A percentile compares a stretch with the other conserved stretches of the same genome.
These are phyloP conservation scores for Pseudocheirus occidentalis DNA, from an alignment of 2,797 vertebrate species.

Conservation along the genomic window DNA sequence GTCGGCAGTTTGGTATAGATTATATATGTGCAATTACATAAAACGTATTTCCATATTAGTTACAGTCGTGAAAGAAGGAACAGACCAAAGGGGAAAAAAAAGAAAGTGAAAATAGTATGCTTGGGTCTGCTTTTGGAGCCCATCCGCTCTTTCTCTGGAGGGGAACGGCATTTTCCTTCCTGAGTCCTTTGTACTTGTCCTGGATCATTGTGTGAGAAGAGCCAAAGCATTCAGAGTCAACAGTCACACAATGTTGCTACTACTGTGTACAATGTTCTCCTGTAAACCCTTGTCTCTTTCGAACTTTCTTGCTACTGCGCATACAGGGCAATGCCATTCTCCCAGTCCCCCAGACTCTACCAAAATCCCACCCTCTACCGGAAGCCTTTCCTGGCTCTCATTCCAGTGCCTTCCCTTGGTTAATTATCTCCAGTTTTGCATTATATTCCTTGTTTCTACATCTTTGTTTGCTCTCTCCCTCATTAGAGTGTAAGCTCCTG, in stretches of 20 bases:
- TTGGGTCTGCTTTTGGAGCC: not conserved
- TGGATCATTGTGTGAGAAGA: not conserved
- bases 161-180: not conserved
- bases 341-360: not conserved
- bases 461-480: too few relatives aligned
- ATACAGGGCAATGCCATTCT: not conserved
- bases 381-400: not conserved
- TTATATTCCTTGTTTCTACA: too few relatives aligned
- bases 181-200: not conserved
- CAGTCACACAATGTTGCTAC: too few relatives aligned
- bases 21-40: not conserved
- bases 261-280: too few relatives aligned
- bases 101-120: not conserved
- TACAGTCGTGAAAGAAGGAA: not conserved
- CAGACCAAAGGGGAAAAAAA: not conserved
- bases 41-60: not conserved
- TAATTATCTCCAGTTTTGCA: not conserved
- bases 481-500: too few relatives aligned
- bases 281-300: not conserved
- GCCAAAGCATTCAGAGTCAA: not conserved
- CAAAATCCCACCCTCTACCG: not conserved
- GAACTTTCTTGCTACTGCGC: not conserved
- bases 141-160: not conserved
- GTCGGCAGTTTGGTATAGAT: not conserved
- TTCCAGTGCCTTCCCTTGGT: not conserved